A percentile compares a stretch with the other conserved stretches of the same genome.
These are phyloP conservation scores for Daptonema setosum DNA, from an alignment of 2,888 invertebrate species.

Conservation along the genomic window DNA sequence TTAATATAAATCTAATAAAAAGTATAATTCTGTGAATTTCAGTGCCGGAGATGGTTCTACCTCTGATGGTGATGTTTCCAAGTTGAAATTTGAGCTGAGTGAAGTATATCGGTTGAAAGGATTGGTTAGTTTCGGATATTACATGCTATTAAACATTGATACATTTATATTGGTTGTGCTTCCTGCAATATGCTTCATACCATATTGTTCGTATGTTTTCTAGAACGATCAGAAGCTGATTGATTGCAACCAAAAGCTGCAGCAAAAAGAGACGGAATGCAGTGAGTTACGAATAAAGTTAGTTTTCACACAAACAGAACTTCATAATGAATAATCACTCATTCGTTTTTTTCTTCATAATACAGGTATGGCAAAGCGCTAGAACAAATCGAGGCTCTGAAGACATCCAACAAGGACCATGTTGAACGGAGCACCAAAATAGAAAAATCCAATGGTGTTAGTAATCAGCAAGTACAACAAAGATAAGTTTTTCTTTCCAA, in stretches of 20 bases:
- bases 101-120: background rate
- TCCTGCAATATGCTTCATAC: background rate
- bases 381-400: too few relatives aligned
- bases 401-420: too few relatives aligned
- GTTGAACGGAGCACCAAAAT: background rate
- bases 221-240: slow-evolving; percentile 19
- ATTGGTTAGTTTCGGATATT: background rate
- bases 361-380: background rate
- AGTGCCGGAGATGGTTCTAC: background rate
- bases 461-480: too few relatives aligned
- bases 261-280: slow-evolving; percentile 4
- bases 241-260: slow-evolving; percentile 12
- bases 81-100: background rate
- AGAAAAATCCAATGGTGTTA: background rate
- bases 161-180: too few relatives aligned
- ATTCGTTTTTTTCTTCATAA: background rate
- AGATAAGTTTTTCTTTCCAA: background rate
- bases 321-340: background rate
- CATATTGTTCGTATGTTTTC: background rate
- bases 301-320: background rate
- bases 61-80: background rate
- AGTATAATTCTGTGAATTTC: background rate
- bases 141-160: background rate
- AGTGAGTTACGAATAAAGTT: background rate
- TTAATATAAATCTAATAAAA: background rate